These are phyloP conservation scores for Lucilia cuprina DNA, from an alignment of 1,140 invertebrate species.

Conservation along the genomic window DNA sequence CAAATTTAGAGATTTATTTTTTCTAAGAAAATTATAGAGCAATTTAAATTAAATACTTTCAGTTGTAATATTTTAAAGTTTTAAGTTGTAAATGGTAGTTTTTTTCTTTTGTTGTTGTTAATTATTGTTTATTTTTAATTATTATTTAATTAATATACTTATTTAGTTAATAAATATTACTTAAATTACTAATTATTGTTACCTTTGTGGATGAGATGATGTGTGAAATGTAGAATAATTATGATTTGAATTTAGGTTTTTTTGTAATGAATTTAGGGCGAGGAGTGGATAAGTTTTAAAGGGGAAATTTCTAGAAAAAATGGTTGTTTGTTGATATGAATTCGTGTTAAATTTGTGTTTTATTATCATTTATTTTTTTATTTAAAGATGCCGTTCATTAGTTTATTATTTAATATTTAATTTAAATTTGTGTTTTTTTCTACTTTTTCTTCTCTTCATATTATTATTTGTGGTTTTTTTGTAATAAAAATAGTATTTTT, in stretches of 20 bases:
- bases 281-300: too few species aligned
- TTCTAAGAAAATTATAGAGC: too few species aligned
- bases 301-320: not conserved
- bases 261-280: not conserved
- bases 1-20: too few species aligned
- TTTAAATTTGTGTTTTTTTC: not conserved
- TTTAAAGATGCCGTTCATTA: not conserved
- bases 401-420: not conserved
- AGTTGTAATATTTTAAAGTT: too few species aligned
- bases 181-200: conserved; percentile 42
- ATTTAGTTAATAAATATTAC: conserved; percentile 36
- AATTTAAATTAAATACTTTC: too few species aligned
- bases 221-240: conserved; percentile 4
- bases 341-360: not conserved
- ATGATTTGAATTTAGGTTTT: not conserved
- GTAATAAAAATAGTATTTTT: not conserved
- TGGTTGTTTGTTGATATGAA: not conserved
- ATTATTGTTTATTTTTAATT: not conserved
- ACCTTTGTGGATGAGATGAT: conserved; percentile 41
- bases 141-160: not conserved
- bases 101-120: not conserved
- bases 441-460: too few species aligned
- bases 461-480: not conserved
- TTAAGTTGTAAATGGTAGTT: too few species aligned
- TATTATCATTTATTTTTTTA: not conserved